These are phyloP conservation scores for Clivina fossor DNA, from an alignment of 2,888 invertebrate species.

Conservation along the genomic window DNA sequence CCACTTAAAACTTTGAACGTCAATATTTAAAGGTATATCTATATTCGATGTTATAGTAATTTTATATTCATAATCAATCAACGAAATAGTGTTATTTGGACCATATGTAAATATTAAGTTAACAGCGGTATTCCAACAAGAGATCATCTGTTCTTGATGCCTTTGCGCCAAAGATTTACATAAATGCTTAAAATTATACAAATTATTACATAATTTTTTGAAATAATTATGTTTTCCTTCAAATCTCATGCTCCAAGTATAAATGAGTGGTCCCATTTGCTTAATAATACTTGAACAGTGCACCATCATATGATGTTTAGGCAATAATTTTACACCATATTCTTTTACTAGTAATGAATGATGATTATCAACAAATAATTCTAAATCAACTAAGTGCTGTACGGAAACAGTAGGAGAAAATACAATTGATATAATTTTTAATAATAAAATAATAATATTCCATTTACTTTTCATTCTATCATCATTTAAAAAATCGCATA, in stretches of 20 bases:
- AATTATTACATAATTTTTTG: slow-evolving; percentile 27
- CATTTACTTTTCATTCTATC: slow-evolving; percentile 1
- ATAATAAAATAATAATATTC: slow-evolving; percentile 18
- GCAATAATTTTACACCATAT: slow-evolving; percentile 22
- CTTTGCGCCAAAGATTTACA: no score
- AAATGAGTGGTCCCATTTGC: slow-evolving; percentile 29
- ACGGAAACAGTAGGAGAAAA: slow-evolving; percentile 11
- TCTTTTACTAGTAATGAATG: slow-evolving; percentile 25
- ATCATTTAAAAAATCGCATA: slow-evolving; percentile 8
- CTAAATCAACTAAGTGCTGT: slow-evolving; percentile 20
- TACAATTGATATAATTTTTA: slow-evolving; percentile 22
- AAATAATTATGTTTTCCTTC: slow-evolving; percentile 32
- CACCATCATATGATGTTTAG: slow-evolving; percentile 32
- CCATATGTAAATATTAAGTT: not conserved
- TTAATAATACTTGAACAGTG: slow-evolving; percentile 26
- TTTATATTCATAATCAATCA: slow-evolving; percentile 1
- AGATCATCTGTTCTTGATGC: slow-evolving; percentile 29
- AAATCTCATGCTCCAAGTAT: slow-evolving; percentile 24
- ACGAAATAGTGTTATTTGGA: not conserved
- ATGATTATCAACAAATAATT: slow-evolving; percentile 12
- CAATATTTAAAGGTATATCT: slow-evolving; percentile 5
- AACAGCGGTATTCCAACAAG: slow-evolving; percentile 19
- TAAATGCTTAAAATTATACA: no score
- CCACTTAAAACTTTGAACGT: slow-evolving; percentile 1
- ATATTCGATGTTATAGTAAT: slow-evolving; percentile 1